A percentile compares a stretch with the other conserved stretches of the same genome.
phyloP scores from a whole-genome alignment of 2,113 vertebrate genomes.

The Esox niger region DNA sequence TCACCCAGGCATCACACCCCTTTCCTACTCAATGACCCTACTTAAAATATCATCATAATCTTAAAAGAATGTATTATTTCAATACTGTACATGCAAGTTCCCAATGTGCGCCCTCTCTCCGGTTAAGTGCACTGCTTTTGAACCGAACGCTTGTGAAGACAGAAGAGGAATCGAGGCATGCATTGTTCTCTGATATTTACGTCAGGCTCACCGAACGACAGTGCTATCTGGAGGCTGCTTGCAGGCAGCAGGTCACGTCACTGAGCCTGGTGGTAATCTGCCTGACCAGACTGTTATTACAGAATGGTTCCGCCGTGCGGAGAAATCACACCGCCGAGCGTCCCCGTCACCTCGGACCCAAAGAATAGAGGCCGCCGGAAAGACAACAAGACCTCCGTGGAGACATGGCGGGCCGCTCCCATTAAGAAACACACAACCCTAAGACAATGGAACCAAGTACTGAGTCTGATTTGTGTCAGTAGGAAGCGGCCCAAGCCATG shows the following conservation, averaged over 20 bases:
- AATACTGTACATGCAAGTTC: no score
- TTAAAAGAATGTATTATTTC: not conserved
- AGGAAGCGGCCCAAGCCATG: not conserved
- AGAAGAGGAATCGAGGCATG: not conserved
- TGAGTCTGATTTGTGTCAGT: not conserved
- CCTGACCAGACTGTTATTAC: slow-evolving; percentile 8
- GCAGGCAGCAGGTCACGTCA: not conserved
- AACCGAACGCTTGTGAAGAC: not conserved
- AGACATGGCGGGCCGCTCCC: no score
- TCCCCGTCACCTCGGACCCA: not conserved
- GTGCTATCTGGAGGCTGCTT: not conserved
- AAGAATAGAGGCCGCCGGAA: not conserved
- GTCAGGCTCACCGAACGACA: not conserved
- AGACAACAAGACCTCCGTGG: not conserved
- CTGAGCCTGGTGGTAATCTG: slow-evolving; percentile 4
- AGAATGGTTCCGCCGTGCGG: not conserved
- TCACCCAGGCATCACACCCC: not conserved
- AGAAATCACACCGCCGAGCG: not conserved
- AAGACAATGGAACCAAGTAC: not conserved
- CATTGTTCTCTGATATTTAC: not conserved
- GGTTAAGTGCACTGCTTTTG: not conserved
- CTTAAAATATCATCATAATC: not conserved
- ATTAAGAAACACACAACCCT: no score
- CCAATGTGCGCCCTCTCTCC: no score
- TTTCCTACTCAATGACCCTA: not conserved